These are phyloP conservation scores for Platichthys flesus DNA, from an alignment of 2,113 vertebrate species.

Conservation along the genomic window DNA sequence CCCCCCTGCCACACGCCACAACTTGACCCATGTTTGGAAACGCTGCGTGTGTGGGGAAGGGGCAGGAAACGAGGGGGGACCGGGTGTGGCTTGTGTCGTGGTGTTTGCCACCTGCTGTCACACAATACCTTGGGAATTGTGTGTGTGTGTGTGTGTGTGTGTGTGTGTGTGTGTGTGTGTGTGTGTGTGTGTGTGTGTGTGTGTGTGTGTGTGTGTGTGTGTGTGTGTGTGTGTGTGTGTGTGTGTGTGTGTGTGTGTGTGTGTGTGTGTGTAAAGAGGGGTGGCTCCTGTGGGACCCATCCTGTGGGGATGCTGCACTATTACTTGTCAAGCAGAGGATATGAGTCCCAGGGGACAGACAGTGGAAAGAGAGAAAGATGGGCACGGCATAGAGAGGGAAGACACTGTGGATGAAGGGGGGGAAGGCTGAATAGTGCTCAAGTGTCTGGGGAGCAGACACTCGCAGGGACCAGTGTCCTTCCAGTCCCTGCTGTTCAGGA, in stretches of 20 bases:
- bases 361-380: constrained; percentile 54
- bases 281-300: constrained; percentile 66
- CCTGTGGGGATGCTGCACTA: constrained; percentile 72
- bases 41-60: constrained; percentile 24
- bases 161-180: constrained; percentile 30
- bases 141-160: constrained; percentile 36
- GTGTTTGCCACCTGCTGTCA: constrained; percentile 84
- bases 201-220: constrained; percentile 30
- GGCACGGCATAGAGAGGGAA: constrained; percentile 45
- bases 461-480: constrained; percentile 55
- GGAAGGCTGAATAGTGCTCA: constrained; percentile 58
- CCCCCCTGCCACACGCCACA: constrained; percentile 66
- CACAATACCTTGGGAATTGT: constrained; percentile 77
- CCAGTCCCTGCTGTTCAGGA: constrained; percentile 75
- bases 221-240: constrained; percentile 30
- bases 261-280: constrained; percentile 38
- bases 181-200: constrained; percentile 30
- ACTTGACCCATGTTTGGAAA: constrained; percentile 56
- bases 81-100: constrained; percentile 63
- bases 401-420: constrained; percentile 41
- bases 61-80: constrained; percentile 22
- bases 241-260: constrained; percentile 35
- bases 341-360: constrained; percentile 69
- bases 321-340: constrained; percentile 79
- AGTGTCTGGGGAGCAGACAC: constrained; percentile 66